Base-by-base conservation (phyloP, 2,113 vertebrate species). In the Nothocercus julius region DNA sequence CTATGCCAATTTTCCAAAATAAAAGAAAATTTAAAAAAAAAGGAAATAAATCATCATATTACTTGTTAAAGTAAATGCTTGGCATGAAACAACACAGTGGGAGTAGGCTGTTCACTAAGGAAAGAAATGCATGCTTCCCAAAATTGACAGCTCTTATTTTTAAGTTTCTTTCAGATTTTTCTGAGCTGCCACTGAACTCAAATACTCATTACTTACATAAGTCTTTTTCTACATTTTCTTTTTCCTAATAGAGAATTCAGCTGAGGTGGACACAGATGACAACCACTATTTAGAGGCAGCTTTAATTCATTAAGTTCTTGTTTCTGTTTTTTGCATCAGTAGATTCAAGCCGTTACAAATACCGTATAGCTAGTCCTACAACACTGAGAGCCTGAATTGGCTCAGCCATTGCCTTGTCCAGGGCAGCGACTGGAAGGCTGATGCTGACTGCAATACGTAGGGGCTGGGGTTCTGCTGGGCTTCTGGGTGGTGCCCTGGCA, bases 401-500 rank as follows among this genome's bases (percentile, higher is more conserved):
- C 8, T 85, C 28, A 21, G 25, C 34, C 20, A 12, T 18, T 53
- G 56, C 32, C 5, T 59, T 6, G 20, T 30, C 53, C 28, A 54
- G 18, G 7, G 3, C 15, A 83, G 27, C 4, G 20, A 5, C 0
- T 40, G 15, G 15, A 18, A 82, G 14, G 34, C 15, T 36, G 62
- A 34, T 3, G 4, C 6, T 20, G 32, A 1, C 12, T 40, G 7
- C 5, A 34, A 6, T 13, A 53, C 40, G 54, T 28, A 42, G 34
- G 51, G 3, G 9, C 4, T 34, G 70, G 28, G 12, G 19, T 8
- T 34, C 1, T 7, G 24, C 5, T 18, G 44, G 7, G 5, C 36
- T 82, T 85, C 51, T 85, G 5, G 10, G 9, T 49, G 47, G 30
- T 45, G 7, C 32, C 80, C 7, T 45, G 56, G 15, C 85, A 36